These are phyloP conservation scores for Yasuhikotakia modesta DNA, from an alignment of 2,797 vertebrate genomes.

Conservation along the genomic window DNA sequence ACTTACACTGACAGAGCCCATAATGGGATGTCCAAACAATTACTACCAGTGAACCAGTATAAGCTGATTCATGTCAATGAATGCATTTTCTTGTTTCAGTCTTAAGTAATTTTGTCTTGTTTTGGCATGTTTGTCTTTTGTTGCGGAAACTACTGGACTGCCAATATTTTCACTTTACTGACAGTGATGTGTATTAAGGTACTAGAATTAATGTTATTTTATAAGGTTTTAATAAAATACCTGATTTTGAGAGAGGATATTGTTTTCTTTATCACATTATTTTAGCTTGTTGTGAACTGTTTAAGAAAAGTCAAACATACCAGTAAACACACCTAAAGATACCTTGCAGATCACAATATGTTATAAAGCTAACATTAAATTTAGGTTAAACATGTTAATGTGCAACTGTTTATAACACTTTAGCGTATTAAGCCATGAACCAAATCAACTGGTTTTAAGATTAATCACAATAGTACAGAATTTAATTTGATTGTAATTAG, in stretches of 20 bases:
- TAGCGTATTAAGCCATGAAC: no score
- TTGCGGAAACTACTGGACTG: constrained; percentile 30
- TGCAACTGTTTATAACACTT: no score
- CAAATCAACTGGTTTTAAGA: no score
- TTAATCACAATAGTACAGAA: no score
- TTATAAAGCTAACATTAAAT: background rate
- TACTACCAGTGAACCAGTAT: constrained; percentile 14
- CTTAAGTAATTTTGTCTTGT: constrained; percentile 16
- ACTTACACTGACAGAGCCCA: constrained; percentile 24
- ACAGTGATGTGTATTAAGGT: constrained; percentile 49
- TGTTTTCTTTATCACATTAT: constrained; percentile 4
- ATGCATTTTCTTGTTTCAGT: constrained; percentile 48
- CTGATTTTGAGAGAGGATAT: constrained; percentile 40
- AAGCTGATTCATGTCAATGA: constrained; percentile 44
- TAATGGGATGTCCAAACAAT: background rate
- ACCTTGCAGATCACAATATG: background rate
- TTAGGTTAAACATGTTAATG: no score
- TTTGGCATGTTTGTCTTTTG: constrained; percentile 37
- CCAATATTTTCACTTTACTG: constrained; percentile 44
- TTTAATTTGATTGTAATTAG: no score
- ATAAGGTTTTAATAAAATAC: constrained; percentile 60
- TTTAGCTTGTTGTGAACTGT: constrained; percentile 12
- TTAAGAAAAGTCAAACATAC: background rate
- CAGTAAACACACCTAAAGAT: background rate
- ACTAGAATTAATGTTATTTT: constrained; percentile 56